Conservation (phyloP, 37 sponge, comb jelly and placozoan species). For the Chondrilla cf. caribensis region DNA sequence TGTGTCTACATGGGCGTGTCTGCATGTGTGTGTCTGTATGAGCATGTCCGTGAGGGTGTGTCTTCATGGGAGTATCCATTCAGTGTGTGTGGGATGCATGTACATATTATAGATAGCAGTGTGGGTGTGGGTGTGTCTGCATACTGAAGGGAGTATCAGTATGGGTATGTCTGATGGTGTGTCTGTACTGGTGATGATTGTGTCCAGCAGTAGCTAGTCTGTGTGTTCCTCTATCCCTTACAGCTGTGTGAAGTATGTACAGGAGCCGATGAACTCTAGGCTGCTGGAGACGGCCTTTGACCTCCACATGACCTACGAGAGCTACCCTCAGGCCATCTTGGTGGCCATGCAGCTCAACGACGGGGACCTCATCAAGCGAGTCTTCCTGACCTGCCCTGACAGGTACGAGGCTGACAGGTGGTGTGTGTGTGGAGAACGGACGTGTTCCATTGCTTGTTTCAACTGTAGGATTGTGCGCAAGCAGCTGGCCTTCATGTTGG, state of each 20-base stretch:
- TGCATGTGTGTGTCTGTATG: no score
- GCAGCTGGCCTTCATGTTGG: slow-evolving; percentile 97
- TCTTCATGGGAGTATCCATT: no score
- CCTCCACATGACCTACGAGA: slow-evolving; percentile 72
- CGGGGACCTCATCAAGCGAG: slow-evolving; percentile 56
- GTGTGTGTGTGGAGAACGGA: neutral
- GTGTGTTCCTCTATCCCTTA: neutral
- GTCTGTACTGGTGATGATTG: no score
- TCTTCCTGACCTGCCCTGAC: slow-evolving; percentile 72
- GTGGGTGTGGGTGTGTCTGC: no score
- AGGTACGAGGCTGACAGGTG: no score
- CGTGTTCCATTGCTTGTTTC: neutral
- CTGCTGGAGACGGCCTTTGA: slow-evolving; percentile 77
- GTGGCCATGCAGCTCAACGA: slow-evolving; percentile 92
- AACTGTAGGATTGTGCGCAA: slow-evolving; percentile 71
- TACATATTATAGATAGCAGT: no score
- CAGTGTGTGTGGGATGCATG: no score
- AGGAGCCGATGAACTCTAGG: slow-evolving; percentile 89
- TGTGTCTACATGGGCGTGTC: no score
- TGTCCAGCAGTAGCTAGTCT: no score
- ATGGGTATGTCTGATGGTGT: no score
- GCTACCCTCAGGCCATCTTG: slow-evolving; percentile 77
- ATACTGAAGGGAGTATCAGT: no score
- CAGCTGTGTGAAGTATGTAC: slow-evolving; percentile 96
- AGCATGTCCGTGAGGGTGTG: no score